phyloP scores from a whole-genome alignment of 53 echinoderm and acorn worm species.

The Echinometra lucunter region DNA sequence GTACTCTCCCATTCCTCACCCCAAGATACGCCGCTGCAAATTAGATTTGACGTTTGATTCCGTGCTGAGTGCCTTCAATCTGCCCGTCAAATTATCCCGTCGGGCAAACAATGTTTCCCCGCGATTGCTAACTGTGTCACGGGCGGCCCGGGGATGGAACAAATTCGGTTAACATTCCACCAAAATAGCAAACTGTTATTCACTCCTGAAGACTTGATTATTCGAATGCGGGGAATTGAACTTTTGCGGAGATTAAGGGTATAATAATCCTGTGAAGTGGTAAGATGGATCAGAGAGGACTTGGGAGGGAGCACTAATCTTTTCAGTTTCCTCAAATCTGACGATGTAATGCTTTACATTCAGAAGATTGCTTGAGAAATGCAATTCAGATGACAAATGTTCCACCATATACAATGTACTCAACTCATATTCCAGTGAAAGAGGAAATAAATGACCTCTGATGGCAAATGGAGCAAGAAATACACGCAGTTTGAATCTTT shows the following conservation, averaged over 20 bases:
- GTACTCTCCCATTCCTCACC: background rate
- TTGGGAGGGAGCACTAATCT: background rate
- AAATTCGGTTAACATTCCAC: conserved; percentile 52
- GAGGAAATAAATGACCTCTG: background rate
- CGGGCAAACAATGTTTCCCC: conserved; percentile 62
- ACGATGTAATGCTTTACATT: background rate
- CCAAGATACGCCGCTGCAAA: conserved; percentile 34
- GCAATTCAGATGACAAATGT: background rate
- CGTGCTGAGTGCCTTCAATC: conserved; percentile 48
- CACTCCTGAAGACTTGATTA: conserved; percentile 43
- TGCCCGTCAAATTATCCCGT: conserved; percentile 62
- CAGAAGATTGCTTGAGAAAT: background rate
- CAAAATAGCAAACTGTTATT: conserved; percentile 57
- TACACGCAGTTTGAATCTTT: no score
- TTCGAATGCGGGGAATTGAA: background rate
- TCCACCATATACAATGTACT: no score
- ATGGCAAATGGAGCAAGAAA: background rate
- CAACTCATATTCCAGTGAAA: background rate
- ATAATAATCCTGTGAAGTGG: background rate
- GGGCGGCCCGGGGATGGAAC: background rate
- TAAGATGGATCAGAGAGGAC: background rate
- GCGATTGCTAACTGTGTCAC: background rate
- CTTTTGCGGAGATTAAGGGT: conserved; percentile 28
- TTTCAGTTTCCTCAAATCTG: background rate
- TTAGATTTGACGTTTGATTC: conserved; percentile 68